Percentiles rank a stretch among this genome's conserved stretches.
phyloP scores from a whole-genome alignment of 2,888 invertebrate species.

The Troides oblongomaculatus region DNA sequence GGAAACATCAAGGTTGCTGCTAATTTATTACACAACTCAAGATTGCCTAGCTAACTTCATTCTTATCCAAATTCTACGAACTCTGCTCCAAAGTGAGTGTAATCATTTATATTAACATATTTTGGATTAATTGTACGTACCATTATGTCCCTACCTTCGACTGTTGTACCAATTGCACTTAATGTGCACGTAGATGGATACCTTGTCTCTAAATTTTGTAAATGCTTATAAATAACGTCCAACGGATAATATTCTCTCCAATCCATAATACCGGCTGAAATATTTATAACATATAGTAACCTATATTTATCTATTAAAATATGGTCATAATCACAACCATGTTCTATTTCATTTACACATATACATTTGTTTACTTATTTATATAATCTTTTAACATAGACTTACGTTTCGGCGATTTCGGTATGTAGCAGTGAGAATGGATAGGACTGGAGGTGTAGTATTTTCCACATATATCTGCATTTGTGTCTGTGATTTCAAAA shows the following conservation, averaged over 20 bases:
- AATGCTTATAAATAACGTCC: slow-evolving; percentile 83
- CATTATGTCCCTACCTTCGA: slow-evolving; percentile 87
- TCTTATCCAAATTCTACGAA: no score
- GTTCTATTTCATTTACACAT: background rate
- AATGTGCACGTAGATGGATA: slow-evolving; percentile 87
- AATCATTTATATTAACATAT: background rate
- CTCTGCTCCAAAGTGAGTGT: no score
- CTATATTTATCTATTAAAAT: background rate
- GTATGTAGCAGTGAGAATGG: background rate
- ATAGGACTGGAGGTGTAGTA: slow-evolving; percentile 1
- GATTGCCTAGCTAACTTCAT: no score
- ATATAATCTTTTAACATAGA: background rate
- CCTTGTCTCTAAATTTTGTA: slow-evolving; percentile 85
- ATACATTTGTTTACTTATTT: background rate
- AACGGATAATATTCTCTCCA: slow-evolving; percentile 89
- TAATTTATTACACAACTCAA: no score
- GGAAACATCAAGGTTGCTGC: no score
- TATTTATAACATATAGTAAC: background rate
- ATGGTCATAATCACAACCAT: background rate
- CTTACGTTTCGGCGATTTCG: slow-evolving; percentile 12
- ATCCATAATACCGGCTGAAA: slow-evolving; percentile 73
- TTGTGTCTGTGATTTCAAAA: slow-evolving; percentile 49
- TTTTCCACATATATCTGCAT: slow-evolving; percentile 11
- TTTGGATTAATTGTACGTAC: slow-evolving; percentile 50
- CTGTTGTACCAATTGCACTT: slow-evolving; percentile 85